Base-by-base conservation (phyloP, 1,140 invertebrate species). In the Dinothrombium tinctorium region DNA sequence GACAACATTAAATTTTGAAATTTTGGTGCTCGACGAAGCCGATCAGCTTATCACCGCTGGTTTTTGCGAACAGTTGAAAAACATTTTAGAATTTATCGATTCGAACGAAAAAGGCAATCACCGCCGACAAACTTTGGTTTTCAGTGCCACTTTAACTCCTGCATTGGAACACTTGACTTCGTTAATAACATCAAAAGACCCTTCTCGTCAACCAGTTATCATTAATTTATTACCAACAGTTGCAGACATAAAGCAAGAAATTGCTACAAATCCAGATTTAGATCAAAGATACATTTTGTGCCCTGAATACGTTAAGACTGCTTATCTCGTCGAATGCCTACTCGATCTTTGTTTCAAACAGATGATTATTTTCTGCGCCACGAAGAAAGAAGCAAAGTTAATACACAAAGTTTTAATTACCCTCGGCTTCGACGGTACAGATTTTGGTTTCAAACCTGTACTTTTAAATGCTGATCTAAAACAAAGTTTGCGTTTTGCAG, bases 131-230 rank as follows among this genome's bases (percentile, higher is more conserved):
- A 86, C 76, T 17, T 63, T 92, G 24, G 64, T 95, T 20, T 98
- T 95, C 54, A 94, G 87, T 42, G 92, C 92, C 2, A 98, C 92
- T 12, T 84, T 95, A 55, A 90, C 83, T 7, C 77, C 87, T 56
- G 71, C 75, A 44, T 58, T 81, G 21, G 61, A 73, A 41, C 72
- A 73, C 58, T 60, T 81, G 14, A 72, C 75, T 56, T 53, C 68
- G 49, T 63, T 75, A 4, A 69, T 69, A 14, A 58, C 64, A 2
- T 63, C 31, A 23, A 48, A 45, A 32, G 31, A 46, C 28, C 6
- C 15, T 20, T 21, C 36, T 36, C 8, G 36, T 19, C 41, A 44
- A 24, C 37, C 47, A 43, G 21, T 49, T 3, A 42, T 49, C 39
- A 41, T 48, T 43, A 42, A 48, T 47, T 36, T 36, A 29, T 41